phyloP scores from a whole-genome alignment of 2,888 invertebrate genomes.

The Nemurella pictetii region DNA sequence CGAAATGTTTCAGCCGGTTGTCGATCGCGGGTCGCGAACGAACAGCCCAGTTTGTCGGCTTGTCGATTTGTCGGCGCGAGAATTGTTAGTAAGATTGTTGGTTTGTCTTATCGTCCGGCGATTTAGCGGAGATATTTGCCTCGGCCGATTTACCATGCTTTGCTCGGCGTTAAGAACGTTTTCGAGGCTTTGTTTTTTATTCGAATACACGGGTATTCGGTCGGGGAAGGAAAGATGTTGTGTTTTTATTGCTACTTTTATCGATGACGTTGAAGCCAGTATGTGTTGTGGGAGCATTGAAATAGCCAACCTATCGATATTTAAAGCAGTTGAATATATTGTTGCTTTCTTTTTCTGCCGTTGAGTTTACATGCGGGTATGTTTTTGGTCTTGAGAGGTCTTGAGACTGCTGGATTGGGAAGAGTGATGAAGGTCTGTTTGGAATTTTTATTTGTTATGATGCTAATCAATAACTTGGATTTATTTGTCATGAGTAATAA shows the following conservation, averaged over 20 bases:
- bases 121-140: neutral
- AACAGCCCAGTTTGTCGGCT: neutral
- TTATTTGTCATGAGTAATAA: too few relatives aligned
- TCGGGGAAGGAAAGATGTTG: neutral
- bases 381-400: too few relatives aligned
- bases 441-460: too few relatives aligned
- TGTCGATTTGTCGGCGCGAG: neutral
- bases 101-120: neutral
- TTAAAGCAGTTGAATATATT: neutral
- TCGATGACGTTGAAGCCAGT: neutral
- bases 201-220: neutral
- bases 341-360: too few relatives aligned
- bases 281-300: neutral
- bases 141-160: neutral
- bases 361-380: too few relatives aligned
- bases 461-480: too few relatives aligned
- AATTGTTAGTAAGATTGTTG: neutral
- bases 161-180: neutral
- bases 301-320: neutral
- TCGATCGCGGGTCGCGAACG: neutral
- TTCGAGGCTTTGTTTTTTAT: neutral
- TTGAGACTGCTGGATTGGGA: too few relatives aligned
- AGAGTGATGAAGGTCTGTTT: too few relatives aligned
- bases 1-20: neutral
- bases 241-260: neutral